Conservation (phyloP, 92 coral and sea anemone species). For the Paragorgia papillata region DNA sequence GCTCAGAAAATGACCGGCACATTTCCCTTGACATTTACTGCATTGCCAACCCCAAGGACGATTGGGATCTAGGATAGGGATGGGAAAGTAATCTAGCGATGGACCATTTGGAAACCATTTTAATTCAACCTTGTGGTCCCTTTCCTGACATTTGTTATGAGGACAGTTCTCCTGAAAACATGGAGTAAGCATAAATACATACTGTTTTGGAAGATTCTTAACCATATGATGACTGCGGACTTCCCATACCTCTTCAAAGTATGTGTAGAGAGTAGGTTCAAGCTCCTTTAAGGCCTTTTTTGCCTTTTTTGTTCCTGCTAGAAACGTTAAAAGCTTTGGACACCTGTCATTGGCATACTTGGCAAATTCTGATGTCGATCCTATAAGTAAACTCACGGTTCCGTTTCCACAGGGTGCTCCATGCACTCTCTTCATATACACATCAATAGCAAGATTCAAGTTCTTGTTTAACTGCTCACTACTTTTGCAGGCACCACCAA, state of each 20-base stretch:
- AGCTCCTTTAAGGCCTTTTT: slow-evolving; percentile 14
- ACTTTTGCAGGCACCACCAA: slow-evolving; percentile 3
- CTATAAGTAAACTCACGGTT: slow-evolving; percentile 19
- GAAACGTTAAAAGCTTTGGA: slow-evolving; percentile 37
- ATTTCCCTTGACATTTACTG: slow-evolving; percentile 27
- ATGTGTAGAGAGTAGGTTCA: slow-evolving; percentile 32
- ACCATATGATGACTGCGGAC: slow-evolving; percentile 36
- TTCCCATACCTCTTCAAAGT: slow-evolving; percentile 44
- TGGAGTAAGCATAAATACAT: slow-evolving; percentile 51
- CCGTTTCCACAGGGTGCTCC: slow-evolving; percentile 48
- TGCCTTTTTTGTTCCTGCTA: slow-evolving; percentile 31
- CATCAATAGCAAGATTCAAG: slow-evolving; percentile 34
- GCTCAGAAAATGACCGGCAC: slow-evolving; percentile 44
- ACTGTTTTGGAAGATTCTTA: slow-evolving; percentile 32
- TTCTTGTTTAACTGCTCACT: background rate
- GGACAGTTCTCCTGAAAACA: slow-evolving; percentile 16
- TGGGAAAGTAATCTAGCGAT: slow-evolving; percentile 38
- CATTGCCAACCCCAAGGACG: slow-evolving; percentile 52
- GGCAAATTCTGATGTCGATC: slow-evolving; percentile 30
- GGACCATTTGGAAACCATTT: slow-evolving; percentile 51
- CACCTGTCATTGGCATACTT: slow-evolving; percentile 19
- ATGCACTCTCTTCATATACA: slow-evolving; percentile 32
- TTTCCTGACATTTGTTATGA: slow-evolving; percentile 20
- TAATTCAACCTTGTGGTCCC: slow-evolving; percentile 7
- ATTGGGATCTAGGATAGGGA: slow-evolving; percentile 42